Evolutionary conservation across 2,888 invertebrate species (phyloP).

Genomic region (Melieria picta): DNA sequence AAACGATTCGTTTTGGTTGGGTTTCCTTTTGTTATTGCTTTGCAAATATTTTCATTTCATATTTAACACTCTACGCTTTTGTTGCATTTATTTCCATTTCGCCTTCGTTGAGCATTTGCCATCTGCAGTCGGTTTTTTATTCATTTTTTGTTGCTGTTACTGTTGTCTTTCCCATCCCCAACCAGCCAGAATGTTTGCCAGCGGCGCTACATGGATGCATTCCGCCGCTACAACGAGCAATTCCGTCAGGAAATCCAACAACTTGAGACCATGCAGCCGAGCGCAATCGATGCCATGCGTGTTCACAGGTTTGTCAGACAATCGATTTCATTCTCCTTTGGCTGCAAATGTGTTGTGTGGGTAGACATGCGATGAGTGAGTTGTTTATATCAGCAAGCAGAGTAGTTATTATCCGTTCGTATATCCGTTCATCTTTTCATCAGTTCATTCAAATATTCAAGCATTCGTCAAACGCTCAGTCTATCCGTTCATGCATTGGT

Average conservation of each 20-base stretch:
- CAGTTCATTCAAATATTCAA: no score
- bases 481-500: no score
- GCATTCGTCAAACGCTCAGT: no score
- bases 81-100: background rate
- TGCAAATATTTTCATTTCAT: conserved; percentile 39
- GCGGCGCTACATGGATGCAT: conserved; percentile 60
- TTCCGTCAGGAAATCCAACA: conserved; percentile 64
- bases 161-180: conserved; percentile 20
- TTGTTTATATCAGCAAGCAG: no score
- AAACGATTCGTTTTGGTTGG: no score
- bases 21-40: conserved; percentile 21
- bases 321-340: background rate
- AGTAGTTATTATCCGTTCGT: no score
- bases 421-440: no score
- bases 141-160: conserved; percentile 27
- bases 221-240: conserved; percentile 62
- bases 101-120: background rate
- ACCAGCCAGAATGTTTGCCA: conserved; percentile 60
- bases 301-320: conserved; percentile 59
- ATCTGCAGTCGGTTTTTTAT: background rate
- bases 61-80: conserved; percentile 8
- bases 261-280: conserved; percentile 65
- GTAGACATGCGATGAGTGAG: no score
- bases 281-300: conserved; percentile 65
- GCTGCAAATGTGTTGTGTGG: no score